Percentiles rank a stretch among this genome's conserved stretches.
Evolutionary conservation across 2,113 vertebrate species (phyloP).

Genomic region (Sylvilagus bachmani): DNA sequence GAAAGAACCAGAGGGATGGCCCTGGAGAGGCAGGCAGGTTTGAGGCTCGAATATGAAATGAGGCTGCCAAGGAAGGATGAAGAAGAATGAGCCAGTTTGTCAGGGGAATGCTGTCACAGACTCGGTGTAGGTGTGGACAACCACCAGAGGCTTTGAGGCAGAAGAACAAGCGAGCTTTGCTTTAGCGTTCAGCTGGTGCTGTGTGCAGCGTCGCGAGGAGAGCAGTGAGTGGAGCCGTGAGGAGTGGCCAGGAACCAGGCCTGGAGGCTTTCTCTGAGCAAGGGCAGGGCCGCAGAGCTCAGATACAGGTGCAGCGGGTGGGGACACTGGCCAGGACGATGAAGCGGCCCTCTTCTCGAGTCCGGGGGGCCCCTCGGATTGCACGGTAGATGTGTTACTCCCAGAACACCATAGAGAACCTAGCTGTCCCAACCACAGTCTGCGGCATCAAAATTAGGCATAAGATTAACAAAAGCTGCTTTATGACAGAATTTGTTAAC

Average conservation of each 20-base stretch:
- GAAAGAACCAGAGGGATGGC: not conserved
- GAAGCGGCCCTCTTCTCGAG: not conserved
- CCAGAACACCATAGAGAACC: not conserved
- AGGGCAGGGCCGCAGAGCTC: not conserved
- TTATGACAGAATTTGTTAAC: not conserved
- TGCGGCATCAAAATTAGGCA: rapidly evolving
- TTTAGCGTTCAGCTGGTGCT: too few species aligned
- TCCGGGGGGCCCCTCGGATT: not conserved
- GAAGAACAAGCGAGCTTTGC: not conserved
- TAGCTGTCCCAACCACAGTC: not conserved
- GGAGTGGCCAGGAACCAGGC: not conserved
- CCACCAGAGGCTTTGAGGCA: not conserved
- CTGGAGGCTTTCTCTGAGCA: not conserved
- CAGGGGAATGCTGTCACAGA: too few species aligned
- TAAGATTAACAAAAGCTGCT: not conserved
- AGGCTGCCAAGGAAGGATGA: not conserved
- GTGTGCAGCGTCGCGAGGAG: too few species aligned
- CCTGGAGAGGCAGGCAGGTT: not conserved
- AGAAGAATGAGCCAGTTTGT: not conserved
- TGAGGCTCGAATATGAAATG: not conserved
- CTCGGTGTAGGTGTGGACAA: not conserved
- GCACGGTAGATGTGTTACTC: rapidly evolving
- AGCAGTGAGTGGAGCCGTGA: not conserved
- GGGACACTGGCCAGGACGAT: not conserved
- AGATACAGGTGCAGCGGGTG: too few species aligned